Percentiles rank a stretch among this genome's conserved stretches.
phyloP scores from a whole-genome alignment of 2,797 vertebrate genomes.

The Aythya fuligula region DNA sequence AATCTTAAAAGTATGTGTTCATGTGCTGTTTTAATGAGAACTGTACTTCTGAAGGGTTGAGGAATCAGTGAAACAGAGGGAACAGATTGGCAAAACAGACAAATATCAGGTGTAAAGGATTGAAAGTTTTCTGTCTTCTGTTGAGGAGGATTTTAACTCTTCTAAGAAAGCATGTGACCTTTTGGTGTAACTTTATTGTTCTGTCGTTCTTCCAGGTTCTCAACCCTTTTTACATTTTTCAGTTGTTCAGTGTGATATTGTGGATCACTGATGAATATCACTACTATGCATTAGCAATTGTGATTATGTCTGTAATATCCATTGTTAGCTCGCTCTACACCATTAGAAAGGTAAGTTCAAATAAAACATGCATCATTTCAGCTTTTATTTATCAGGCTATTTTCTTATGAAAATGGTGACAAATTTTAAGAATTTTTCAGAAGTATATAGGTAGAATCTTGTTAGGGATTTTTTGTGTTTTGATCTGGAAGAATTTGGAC shows the following conservation, averaged over 20 bases:
- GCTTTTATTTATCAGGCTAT: neutral
- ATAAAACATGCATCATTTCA: neutral
- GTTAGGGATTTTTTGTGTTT: neutral
- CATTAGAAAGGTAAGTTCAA: slow-evolving; percentile 93
- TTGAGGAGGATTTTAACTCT: neutral
- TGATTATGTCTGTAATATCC: slow-evolving; percentile 97
- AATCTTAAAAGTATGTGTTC: neutral
- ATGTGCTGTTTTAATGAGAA: neutral
- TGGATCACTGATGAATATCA: slow-evolving; percentile 96
- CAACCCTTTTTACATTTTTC: slow-evolving; percentile 99
- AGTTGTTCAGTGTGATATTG: slow-evolving; percentile 97
- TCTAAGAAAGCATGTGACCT: neutral
- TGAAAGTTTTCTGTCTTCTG: neutral
- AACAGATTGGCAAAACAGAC: neutral
- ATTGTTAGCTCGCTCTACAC: slow-evolving; percentile 97
- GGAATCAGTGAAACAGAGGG: neutral
- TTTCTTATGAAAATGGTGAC: neutral
- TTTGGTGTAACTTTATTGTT: slow-evolving; percentile 46
- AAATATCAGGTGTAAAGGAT: neutral
- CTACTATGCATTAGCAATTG: slow-evolving; percentile 96
- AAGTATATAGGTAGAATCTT: neutral
- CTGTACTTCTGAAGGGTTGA: neutral
- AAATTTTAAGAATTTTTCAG: neutral
- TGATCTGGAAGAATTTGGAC: neutral
- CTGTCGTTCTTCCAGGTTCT: slow-evolving; percentile 86